Base-by-base conservation (phyloP, 2,113 vertebrate species). In the Salvelinus alpinus region DNA sequence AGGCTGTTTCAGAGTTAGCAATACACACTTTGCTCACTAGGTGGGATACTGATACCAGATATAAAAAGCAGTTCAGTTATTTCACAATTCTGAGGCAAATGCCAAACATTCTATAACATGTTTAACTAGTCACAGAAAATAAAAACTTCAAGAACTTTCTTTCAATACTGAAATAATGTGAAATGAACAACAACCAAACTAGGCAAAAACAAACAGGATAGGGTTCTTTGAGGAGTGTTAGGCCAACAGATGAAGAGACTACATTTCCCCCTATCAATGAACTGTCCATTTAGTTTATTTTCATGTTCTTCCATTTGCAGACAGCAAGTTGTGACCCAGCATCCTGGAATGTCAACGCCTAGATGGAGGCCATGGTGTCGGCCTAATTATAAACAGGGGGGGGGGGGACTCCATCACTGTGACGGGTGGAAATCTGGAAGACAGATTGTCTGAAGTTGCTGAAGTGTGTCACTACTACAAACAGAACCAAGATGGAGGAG, bases 401-500 rank as follows among this genome's bases (percentile, higher is more conserved):
- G 51, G 27, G 27, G 64, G 59, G 78, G 51, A 27, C 73, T 11
- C 22, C n/a, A 27, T 74, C 31, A 64, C 3, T 13, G 31, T 62
- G 31, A 16, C 18, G 20, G 25, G 62, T 25, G 44, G 64, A 70
- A 44, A 25, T 47, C 29, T 47, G 54, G n/a, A 44, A 25, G 67
- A 62, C 54, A 38, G 31, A 67, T 67, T 54, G 38, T 65, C 24
- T 51, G 25, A 20, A 27, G 12, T 13, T 51, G 44, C 64, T 74
- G 64, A 34, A 25, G 24, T 57, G 48, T 67, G 38, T 48, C 64
- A 27, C 38, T 29, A 14, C 48, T 29, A 22, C 82, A 84, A 78
- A 84, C 73, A 60, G n/a, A 51, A 64, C 73, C 65, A 79, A 85
- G 74, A 77, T 83, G 86, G 74, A 44, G 73, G 48, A 44, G 25